Evolutionary conservation across 1,140 invertebrate genomes (phyloP).

Genomic region (Neomicropteryx cornuta): DNA sequence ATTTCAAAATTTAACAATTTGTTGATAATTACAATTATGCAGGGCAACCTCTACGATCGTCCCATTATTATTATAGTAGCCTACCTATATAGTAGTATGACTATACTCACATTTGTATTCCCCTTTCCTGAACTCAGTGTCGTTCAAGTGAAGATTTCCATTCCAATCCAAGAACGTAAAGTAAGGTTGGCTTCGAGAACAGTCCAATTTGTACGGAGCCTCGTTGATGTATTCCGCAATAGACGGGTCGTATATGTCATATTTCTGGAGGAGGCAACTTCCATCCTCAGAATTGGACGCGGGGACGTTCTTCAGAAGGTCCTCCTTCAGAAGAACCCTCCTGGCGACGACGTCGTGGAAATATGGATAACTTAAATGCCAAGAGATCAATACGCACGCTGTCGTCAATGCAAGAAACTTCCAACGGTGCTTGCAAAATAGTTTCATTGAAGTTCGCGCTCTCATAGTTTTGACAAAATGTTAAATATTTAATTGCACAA

Average conservation of each 20-base stretch:
- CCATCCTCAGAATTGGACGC: no score
- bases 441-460: no score
- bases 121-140: constrained; percentile 8
- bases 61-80: neutral
- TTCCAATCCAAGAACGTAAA: constrained; percentile 15
- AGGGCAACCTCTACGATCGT: neutral
- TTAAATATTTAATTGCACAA: no score
- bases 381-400: no score
- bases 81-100: neutral
- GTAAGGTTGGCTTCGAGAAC: constrained; percentile 12
- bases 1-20: neutral
- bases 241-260: constrained; percentile 11
- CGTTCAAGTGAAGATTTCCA: constrained; percentile 11
- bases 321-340: no score
- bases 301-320: no score
- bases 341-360: no score
- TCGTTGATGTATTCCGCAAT: constrained; percentile 11
- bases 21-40: neutral
- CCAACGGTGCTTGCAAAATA: no score
- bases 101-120: constrained; percentile 3
- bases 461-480: no score
- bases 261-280: constrained; percentile 13
- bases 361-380: no score
- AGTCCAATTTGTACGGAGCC: constrained; percentile 7
- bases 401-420: no score